phyloP scores from a whole-genome alignment of 2,888 invertebrate species.

The Sphaerophoria taeniata region DNA sequence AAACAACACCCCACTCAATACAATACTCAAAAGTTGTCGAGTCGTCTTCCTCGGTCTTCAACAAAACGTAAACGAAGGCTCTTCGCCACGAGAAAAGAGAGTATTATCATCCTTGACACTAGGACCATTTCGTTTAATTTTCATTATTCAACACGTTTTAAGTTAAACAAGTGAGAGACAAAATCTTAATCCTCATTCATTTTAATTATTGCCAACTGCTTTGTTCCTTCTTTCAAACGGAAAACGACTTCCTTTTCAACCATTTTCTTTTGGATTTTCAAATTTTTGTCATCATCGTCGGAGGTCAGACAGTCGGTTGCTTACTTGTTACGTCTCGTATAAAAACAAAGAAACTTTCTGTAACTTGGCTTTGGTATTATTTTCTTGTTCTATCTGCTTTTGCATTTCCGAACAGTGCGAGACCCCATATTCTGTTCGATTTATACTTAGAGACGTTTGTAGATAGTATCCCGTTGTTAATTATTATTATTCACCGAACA shows the following conservation, averaged over 20 bases:
- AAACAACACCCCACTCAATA: background rate
- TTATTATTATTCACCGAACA: conserved; percentile 16
- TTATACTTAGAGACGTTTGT: background rate
- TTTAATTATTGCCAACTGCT: conserved; percentile 57
- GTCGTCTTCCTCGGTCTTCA: background rate
- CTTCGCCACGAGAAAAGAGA: background rate
- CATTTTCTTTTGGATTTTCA: background rate
- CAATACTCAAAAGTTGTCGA: background rate
- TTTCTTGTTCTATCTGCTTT: no score
- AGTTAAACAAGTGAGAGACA: conserved; percentile 42
- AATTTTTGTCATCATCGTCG: conserved; percentile 20
- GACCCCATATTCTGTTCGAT: no score
- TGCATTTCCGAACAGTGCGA: no score
- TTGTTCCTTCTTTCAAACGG: conserved; percentile 28
- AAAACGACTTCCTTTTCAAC: conserved; percentile 19
- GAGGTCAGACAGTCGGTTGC: background rate
- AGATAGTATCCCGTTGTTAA: conserved; percentile 35
- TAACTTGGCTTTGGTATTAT: background rate
- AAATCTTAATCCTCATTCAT: conserved; percentile 61
- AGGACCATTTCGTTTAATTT: conserved; percentile 42
- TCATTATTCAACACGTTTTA: conserved; percentile 54
- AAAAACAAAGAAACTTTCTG: conserved; percentile 17
- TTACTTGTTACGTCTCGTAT: conserved; percentile 3
- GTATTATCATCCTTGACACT: conserved; percentile 29
- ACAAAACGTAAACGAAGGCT: background rate